Percentiles rank a stretch among this genome's conserved stretches.
Conservation (phyloP, 1,140 invertebrate species). For the Thereuonema tuberculata region DNA sequence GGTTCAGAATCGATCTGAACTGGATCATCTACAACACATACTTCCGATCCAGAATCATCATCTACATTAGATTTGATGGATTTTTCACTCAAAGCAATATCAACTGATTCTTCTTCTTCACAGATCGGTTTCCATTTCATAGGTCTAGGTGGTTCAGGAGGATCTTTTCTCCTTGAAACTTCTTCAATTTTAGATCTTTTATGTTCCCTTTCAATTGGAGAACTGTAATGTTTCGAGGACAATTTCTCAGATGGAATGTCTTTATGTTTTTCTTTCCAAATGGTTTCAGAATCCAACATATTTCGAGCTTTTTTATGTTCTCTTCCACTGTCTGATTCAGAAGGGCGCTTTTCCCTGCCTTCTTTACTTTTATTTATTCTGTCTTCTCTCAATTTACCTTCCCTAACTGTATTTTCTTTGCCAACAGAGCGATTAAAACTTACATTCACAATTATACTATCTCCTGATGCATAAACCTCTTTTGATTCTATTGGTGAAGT, state of each 20-base stretch:
- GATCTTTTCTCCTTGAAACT: neutral
- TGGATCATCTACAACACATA: neutral
- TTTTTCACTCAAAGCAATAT: neutral
- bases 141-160: neutral
- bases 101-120: neutral
- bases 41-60: neutral
- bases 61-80: neutral
- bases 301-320: neutral
- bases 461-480: constrained; percentile 78
- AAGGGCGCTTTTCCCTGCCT: neutral
- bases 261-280: neutral
- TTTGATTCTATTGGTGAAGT: constrained; percentile 36
- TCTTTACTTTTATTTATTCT: neutral
- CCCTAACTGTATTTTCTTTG: neutral
- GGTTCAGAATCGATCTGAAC: neutral
- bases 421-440: constrained; percentile 46
- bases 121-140: neutral
- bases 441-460: constrained; percentile 80
- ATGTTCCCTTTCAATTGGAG: neutral
- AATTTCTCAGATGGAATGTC: neutral
- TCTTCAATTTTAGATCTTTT: neutral
- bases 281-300: neutral
- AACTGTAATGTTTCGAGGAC: neutral
- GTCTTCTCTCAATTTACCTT: neutral
- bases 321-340: neutral